Evolutionary conservation across 2,797 vertebrate genomes (phyloP).

Genomic region (Threskiornis aethiopicus): DNA sequence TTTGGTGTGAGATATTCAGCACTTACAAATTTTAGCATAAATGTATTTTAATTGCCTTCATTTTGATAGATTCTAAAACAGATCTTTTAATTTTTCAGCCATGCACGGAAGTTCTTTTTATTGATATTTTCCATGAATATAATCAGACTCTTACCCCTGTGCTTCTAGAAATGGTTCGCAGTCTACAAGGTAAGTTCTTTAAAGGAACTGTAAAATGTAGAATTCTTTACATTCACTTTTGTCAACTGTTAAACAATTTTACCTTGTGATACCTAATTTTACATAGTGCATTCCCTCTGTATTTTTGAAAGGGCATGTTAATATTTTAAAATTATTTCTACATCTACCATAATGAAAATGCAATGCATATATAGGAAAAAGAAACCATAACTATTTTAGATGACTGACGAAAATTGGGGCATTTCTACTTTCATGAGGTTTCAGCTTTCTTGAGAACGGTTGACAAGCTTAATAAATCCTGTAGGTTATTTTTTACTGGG

Average conservation of each 20-base stretch:
- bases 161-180: slow-evolving; percentile 93
- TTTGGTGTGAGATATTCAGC: accelerated
- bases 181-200: slow-evolving; percentile 84
- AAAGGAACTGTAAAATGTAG: background rate
- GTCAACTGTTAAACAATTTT: background rate
- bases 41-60: background rate
- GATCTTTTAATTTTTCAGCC: slow-evolving; percentile 77
- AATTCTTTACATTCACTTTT: background rate
- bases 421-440: background rate
- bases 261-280: background rate
- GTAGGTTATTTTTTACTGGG: background rate
- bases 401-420: background rate
- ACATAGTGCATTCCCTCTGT: background rate
- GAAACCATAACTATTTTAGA: background rate
- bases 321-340: background rate
- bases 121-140: slow-evolving; percentile 97
- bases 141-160: slow-evolving; percentile 93
- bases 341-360: background rate
- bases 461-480: background rate
- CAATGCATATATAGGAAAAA: background rate
- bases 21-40: background rate
- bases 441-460: background rate
- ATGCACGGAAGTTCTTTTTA: slow-evolving; percentile 95
- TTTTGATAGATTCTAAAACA: background rate
- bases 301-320: background rate